phyloP scores from a whole-genome alignment of 1,140 invertebrate genomes.

The Lepidurus packardi region DNA sequence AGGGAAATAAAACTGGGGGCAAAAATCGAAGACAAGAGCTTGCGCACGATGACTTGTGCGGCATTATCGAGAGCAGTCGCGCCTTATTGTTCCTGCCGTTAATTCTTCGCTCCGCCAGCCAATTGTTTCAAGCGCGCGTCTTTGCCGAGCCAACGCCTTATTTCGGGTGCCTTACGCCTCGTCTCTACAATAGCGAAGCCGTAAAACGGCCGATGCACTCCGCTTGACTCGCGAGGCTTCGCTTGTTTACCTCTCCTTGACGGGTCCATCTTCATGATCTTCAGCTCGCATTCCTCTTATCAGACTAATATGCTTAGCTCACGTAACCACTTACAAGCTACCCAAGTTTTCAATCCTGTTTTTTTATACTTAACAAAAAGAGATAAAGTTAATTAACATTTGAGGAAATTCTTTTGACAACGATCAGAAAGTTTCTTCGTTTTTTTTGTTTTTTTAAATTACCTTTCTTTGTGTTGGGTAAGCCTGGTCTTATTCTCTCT shows the following conservation, averaged over 20 bases:
- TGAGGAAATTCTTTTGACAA: too few relatives aligned
- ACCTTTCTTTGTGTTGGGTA: too few relatives aligned
- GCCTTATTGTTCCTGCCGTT: slow-evolving; percentile 18
- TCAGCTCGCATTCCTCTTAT: background rate
- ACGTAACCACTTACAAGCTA: background rate
- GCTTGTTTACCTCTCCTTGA: slow-evolving; percentile 18
- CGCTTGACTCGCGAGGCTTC: background rate
- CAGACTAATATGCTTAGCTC: background rate
- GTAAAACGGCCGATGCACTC: slow-evolving; percentile 9
- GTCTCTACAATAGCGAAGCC: slow-evolving; percentile 9
- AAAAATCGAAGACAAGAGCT: background rate
- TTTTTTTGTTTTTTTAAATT: too few relatives aligned
- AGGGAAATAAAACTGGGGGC: background rate
- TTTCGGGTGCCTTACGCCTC: slow-evolving; percentile 14
- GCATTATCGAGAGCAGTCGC: background rate
- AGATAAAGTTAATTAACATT: too few relatives aligned
- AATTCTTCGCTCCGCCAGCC: slow-evolving; percentile 10
- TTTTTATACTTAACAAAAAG: too few relatives aligned
- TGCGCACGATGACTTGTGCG: slow-evolving; percentile 5
- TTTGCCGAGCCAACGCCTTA: slow-evolving; percentile 16
- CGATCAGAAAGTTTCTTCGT: too few relatives aligned
- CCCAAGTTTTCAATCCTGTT: too few relatives aligned
- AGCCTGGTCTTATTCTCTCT: too few relatives aligned
- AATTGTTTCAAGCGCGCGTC: slow-evolving; percentile 18
- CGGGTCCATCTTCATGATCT: slow-evolving; percentile 8